Evolutionary conservation across 2,113 vertebrate species (phyloP).

Genomic region (Panthera uncia): DNA sequence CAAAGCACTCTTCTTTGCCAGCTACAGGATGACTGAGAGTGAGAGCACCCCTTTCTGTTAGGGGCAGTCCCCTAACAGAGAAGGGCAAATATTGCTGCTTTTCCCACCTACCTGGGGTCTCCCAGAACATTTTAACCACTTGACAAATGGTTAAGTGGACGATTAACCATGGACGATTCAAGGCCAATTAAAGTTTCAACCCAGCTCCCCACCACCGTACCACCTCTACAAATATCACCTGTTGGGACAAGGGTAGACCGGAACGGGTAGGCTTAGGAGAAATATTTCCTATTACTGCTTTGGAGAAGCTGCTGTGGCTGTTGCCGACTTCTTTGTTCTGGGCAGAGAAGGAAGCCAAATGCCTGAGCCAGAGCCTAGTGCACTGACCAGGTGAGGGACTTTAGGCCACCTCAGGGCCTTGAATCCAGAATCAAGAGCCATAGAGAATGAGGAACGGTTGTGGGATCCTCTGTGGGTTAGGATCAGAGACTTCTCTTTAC

Average conservation of each 20-base stretch:
- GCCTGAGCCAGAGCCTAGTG: not conserved
- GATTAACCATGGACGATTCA: not conserved
- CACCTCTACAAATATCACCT: not conserved
- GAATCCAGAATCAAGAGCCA: not conserved
- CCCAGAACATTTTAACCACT: not conserved
- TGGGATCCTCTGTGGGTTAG: not conserved
- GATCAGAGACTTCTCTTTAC: not conserved
- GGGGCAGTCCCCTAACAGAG: not conserved
- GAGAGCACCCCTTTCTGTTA: not conserved
- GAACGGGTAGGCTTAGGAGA: not conserved
- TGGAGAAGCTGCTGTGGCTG: not conserved
- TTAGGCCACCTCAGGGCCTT: not conserved
- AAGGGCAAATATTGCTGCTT: not conserved
- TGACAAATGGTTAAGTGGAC: too few species aligned
- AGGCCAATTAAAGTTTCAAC: not conserved
- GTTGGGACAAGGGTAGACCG: not conserved
- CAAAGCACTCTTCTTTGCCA: not conserved
- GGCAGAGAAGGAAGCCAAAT: not conserved
- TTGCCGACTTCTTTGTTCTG: not conserved
- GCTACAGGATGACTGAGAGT: not conserved
- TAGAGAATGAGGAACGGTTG: not conserved
- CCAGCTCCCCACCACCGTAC: not conserved
- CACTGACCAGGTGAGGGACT: not conserved
- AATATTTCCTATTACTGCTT: not conserved
- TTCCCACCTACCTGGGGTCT: not conserved